Conservation (phyloP, 2,797 vertebrate genomes). For the Numenius phaeopus region DNA sequence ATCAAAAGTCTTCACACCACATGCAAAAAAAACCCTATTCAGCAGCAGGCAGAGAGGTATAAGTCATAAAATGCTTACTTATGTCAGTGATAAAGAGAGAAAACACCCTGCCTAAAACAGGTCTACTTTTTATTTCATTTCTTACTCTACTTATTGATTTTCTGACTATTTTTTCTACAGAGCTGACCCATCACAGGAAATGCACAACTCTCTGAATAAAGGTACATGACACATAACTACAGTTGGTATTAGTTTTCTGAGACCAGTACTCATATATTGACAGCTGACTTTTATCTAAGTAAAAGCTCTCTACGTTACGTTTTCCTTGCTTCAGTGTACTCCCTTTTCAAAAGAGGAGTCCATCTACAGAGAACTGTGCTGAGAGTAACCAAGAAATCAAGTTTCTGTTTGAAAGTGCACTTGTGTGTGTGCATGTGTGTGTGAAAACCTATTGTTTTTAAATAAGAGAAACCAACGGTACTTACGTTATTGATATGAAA, state of each 20-base stretch:
- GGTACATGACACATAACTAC: constrained; percentile 72
- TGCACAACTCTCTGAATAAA: constrained; percentile 83
- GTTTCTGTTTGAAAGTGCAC: background rate
- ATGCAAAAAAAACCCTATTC: background rate
- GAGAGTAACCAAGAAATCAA: background rate
- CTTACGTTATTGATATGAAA: background rate
- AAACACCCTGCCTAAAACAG: constrained; percentile 51
- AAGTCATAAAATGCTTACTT: constrained; percentile 5
- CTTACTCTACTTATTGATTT: constrained; percentile 89
- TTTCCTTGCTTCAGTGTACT: background rate
- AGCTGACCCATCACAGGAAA: constrained; percentile 85
- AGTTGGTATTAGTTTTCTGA: constrained; percentile 74
- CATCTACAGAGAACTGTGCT: background rate
- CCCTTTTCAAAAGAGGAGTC: background rate
- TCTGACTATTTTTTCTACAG: constrained; percentile 86
- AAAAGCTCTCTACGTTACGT: background rate
- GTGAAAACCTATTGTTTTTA: background rate
- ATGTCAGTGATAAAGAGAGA: constrained; percentile 43
- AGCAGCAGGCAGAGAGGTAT: background rate
- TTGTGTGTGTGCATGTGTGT: background rate
- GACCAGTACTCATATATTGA: constrained; percentile 25
- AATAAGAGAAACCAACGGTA: background rate
- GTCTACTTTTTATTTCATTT: constrained; percentile 86
- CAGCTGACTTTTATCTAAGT: constrained; percentile 55
- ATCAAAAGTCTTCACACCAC: background rate